Conservation (phyloP, 2,113 vertebrate species). For the Athene noctua region DNA sequence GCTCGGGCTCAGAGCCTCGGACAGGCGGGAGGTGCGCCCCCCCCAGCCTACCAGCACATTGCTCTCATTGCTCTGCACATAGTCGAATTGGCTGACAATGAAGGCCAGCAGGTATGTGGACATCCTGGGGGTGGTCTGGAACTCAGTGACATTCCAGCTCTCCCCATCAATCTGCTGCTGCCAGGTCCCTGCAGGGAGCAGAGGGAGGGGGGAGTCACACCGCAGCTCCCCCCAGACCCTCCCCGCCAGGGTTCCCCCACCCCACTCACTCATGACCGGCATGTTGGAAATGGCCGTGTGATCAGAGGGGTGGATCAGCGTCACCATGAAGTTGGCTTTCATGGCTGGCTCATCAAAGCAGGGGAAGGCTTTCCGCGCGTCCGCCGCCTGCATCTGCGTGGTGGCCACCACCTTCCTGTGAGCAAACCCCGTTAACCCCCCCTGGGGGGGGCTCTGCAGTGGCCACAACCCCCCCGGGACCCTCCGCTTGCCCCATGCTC, state of each 20-base stretch:
- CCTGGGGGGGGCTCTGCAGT: accelerated
- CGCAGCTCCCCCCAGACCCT: neutral
- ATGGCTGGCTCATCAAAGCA: constrained; percentile 95
- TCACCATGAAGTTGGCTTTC: constrained; percentile 88
- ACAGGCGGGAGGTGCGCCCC: accelerated
- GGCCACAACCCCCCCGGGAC: accelerated
- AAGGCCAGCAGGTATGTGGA: constrained; percentile 89
- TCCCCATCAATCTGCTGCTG: accelerated
- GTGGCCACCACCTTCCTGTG: constrained; percentile 86
- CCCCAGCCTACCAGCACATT: constrained; percentile 60
- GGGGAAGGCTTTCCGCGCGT: constrained; percentile 90
- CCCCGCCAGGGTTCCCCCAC: accelerated
- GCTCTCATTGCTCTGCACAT: accelerated
- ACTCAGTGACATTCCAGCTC: constrained; percentile 59
- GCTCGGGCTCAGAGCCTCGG: neutral
- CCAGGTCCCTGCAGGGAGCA: accelerated
- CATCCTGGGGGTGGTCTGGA: constrained; percentile 80
- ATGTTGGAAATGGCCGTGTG: constrained; percentile 86
- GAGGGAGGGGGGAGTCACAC: neutral
- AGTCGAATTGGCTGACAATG: constrained; percentile 76
- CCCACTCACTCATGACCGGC: constrained; percentile 70
- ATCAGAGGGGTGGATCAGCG: constrained; percentile 69
- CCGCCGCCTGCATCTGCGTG: constrained; percentile 90
- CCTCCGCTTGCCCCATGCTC: accelerated
- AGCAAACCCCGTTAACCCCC: neutral